Conservation (phyloP, 2,888 invertebrate genomes). For the Cephus rjabovi region DNA sequence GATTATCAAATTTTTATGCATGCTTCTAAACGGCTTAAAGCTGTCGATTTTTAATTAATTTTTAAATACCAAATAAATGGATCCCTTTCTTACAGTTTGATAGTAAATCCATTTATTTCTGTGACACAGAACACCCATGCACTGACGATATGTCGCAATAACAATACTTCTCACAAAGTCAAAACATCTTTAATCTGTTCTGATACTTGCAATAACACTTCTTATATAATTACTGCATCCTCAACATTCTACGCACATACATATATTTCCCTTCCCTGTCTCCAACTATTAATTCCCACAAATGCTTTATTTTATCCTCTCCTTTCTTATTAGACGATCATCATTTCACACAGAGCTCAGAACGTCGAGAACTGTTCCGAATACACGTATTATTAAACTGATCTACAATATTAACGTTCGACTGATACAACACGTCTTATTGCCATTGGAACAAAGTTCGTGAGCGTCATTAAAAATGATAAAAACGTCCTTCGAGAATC, state of each 20-base stretch:
- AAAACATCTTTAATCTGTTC: background rate
- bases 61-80: background rate
- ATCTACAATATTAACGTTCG: background rate
- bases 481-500: background rate
- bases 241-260: background rate
- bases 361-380: too few species aligned
- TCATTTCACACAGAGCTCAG: background rate
- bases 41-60: background rate
- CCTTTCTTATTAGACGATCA: background rate
- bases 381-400: background rate
- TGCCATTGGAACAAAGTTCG: background rate
- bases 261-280: background rate
- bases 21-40: too few species aligned
- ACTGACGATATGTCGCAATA: background rate
- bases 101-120: background rate
- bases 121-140: background rate
- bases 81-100: background rate
- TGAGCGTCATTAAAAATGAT: background rate
- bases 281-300: too few species aligned
- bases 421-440: background rate
- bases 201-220: background rate
- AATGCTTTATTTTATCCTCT: too few species aligned
- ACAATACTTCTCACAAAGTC: background rate
- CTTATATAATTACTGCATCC: background rate
- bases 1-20: too few species aligned